A percentile compares a stretch with the other conserved stretches of the same genome.
These are phyloP conservation scores for Antitype chi DNA, from an alignment of 2,888 invertebrate genomes.

Conservation along the genomic window DNA sequence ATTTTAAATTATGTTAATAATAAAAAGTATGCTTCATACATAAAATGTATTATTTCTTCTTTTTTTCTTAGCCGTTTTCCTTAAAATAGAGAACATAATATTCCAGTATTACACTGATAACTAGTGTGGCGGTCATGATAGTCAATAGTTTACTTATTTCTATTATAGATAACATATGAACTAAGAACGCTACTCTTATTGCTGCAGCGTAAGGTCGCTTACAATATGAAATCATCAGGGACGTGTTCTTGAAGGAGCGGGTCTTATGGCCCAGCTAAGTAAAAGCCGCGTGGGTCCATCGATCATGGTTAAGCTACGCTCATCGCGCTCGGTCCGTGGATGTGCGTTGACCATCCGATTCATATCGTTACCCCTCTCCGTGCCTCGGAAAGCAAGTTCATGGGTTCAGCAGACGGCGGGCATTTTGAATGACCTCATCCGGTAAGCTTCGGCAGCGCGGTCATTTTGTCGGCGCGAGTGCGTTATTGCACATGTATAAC, in stretches of 20 bases:
- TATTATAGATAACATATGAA: neutral
- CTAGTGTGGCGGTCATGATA: neutral
- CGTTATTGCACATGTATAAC: neutral
- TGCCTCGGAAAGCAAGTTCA: neutral
- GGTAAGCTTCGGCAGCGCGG: neutral
- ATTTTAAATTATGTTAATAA: constrained; percentile 88
- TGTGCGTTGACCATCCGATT: too few species aligned
- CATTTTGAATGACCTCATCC: neutral
- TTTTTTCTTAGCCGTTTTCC: neutral
- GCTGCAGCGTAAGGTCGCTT: neutral
- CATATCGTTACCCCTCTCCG: neutral
- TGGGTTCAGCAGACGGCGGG: neutral
- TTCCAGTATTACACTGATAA: too few species aligned
- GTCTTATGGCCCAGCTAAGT: neutral
- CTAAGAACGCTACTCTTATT: neutral
- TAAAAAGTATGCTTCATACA: constrained; percentile 85
- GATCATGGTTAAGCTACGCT: neutral
- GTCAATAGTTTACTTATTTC: neutral
- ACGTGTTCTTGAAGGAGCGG: neutral
- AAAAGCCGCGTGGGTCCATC: neutral
- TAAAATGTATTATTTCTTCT: constrained; percentile 43
- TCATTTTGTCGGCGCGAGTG: neutral
- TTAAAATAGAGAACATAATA: neutral
- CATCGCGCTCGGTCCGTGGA: neutral
- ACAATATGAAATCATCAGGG: neutral